Evolutionary conservation across 1,140 invertebrate species (phyloP).

Genomic region (Caenorhabditis latens): DNA sequence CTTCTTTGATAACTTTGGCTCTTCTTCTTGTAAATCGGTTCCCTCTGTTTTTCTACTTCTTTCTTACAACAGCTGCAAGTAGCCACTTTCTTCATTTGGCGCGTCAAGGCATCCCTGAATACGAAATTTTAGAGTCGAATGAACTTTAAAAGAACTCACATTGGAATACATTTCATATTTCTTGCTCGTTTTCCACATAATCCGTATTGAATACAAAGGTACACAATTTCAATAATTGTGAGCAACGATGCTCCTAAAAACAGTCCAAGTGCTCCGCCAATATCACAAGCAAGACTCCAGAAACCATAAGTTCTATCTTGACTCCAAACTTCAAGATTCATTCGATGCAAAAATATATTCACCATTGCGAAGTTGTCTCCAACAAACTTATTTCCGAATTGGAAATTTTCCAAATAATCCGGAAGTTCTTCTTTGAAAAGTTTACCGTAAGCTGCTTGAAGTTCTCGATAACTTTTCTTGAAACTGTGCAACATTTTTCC

Average conservation of each 20-base stretch:
- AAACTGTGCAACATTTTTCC: constrained; percentile 73
- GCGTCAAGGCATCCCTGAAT: not conserved
- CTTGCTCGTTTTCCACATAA: constrained; percentile 51
- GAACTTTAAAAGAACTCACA: not conserved
- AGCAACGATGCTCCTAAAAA: constrained; percentile 73
- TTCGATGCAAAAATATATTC: constrained; percentile 77
- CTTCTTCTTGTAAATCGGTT: constrained; percentile 23
- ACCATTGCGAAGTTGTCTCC: constrained; percentile 77
- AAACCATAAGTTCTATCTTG: constrained; percentile 76
- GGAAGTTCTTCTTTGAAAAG: constrained; percentile 77
- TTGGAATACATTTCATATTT: constrained; percentile 51
- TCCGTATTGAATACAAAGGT: constrained; percentile 65
- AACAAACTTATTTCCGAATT: constrained; percentile 43
- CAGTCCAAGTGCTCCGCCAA: constrained; percentile 76
- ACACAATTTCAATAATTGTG: constrained; percentile 76
- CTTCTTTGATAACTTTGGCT: constrained; percentile 47
- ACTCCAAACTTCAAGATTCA: constrained; percentile 76
- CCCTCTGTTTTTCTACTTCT: not conserved
- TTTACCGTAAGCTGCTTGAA: constrained; percentile 63
- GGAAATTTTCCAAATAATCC: constrained; percentile 77
- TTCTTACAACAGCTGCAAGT: constrained; percentile 12
- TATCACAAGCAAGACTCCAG: constrained; percentile 76
- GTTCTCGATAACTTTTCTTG: constrained; percentile 67
- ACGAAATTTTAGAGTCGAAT: not conserved
- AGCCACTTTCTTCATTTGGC: constrained; percentile 29